phyloP scores from a whole-genome alignment of 2,797 vertebrate species.

The Esox masquinongy region DNA sequence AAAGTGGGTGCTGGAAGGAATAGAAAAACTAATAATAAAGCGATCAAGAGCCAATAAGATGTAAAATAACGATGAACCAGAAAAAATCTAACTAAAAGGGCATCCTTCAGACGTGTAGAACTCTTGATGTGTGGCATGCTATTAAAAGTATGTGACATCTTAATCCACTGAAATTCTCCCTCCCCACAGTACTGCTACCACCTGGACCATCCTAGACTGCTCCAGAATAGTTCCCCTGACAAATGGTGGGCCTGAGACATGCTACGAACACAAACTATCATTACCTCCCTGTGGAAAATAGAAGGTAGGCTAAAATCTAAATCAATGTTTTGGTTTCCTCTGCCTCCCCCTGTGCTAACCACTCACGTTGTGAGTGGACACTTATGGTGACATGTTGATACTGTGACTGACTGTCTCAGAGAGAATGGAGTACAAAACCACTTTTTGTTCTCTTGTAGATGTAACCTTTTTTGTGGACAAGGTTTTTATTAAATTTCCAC shows the following conservation, averaged over 20 bases:
- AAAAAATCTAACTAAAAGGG: not conserved
- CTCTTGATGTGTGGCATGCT: constrained; percentile 9
- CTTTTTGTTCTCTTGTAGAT: constrained; percentile 9
- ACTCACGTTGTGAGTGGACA: constrained; percentile 2
- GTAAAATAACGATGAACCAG: not conserved
- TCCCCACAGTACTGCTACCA: constrained; percentile 30
- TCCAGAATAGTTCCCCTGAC: constrained; percentile 53
- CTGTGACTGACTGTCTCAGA: constrained; percentile 26
- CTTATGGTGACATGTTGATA: constrained; percentile 1
- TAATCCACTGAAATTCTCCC: constrained; percentile 8
- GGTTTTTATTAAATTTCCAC: too few species aligned
- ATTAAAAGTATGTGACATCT: constrained; percentile 7
- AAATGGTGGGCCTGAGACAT: constrained; percentile 58
- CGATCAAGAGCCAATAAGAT: not conserved
- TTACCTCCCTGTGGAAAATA: constrained; percentile 42
- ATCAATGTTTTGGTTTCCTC: constrained; percentile 30
- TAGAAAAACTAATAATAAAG: too few species aligned
- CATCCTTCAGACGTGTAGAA: not conserved
- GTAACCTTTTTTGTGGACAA: not conserved
- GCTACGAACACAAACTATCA: constrained; percentile 50
- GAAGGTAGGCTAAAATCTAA: constrained; percentile 36
- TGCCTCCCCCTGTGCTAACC: constrained; percentile 37
- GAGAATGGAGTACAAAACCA: constrained; percentile 4
- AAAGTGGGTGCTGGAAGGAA: too few species aligned
- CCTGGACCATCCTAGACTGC: constrained; percentile 20